phyloP scores from a whole-genome alignment of 2,888 invertebrate species.

The Euproctis similis region DNA sequence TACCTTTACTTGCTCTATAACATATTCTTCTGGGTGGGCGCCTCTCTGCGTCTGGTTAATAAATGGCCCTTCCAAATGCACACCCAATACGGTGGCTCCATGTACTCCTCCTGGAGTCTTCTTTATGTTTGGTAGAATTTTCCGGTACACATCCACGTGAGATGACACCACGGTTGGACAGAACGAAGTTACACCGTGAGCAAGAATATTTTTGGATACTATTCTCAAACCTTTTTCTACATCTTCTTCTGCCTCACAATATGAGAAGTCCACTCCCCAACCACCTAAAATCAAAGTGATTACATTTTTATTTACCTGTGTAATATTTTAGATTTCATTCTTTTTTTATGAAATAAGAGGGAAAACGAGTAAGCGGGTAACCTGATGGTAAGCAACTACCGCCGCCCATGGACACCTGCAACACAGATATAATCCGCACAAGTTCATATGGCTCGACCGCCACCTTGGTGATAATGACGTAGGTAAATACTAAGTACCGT shows the following conservation, averaged over 20 bases:
- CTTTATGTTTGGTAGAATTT: slow-evolving; percentile 86
- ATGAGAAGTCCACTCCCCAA: slow-evolving; percentile 93
- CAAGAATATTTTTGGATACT: slow-evolving; percentile 87
- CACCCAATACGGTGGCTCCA: slow-evolving; percentile 92
- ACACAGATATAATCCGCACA: too few relatives aligned
- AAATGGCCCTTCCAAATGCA: slow-evolving; percentile 98
- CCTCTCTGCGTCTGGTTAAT: slow-evolving; percentile 94
- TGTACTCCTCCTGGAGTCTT: slow-evolving; percentile 79
- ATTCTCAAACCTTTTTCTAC: slow-evolving; percentile 81
- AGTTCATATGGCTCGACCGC: too few relatives aligned
- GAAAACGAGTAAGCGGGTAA: too few relatives aligned
- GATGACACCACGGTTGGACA: slow-evolving; percentile 98
- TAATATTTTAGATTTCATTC: too few relatives aligned
- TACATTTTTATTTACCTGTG: too few relatives aligned
- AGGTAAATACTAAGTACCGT: too few relatives aligned
- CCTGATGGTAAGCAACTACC: too few relatives aligned
- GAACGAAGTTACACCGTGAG: slow-evolving; percentile 97
- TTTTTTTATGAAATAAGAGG: too few relatives aligned
- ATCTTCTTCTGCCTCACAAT: too few relatives aligned
- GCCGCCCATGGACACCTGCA: too few relatives aligned
- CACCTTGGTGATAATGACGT: too few relatives aligned
- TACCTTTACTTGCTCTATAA: slow-evolving; percentile 81
- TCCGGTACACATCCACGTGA: slow-evolving; percentile 83
- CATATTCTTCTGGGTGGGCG: slow-evolving; percentile 89
- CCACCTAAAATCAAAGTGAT: slow-evolving; percentile 82